Evolutionary conservation across 1,140 invertebrate species (phyloP).

Genomic region (Bursaphelenchus mucronatus): DNA sequence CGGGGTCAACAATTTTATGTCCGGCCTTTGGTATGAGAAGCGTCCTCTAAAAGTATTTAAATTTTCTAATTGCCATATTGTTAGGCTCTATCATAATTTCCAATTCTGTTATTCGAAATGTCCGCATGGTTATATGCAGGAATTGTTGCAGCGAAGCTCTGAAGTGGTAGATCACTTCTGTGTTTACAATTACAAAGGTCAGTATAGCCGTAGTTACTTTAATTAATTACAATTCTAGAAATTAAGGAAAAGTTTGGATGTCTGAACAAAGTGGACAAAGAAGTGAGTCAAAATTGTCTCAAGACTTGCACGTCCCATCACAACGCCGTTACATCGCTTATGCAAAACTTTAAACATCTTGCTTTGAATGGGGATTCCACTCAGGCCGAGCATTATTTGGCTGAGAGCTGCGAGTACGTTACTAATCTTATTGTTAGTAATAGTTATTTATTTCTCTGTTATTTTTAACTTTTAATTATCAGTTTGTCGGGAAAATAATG

Average conservation of each 20-base stretch:
- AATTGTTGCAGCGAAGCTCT: slow-evolving; percentile 46
- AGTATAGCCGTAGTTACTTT: slow-evolving; percentile 14
- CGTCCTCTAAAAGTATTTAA: too few relatives aligned
- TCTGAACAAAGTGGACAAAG: slow-evolving; percentile 37
- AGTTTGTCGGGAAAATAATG: too few relatives aligned
- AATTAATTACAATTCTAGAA: slow-evolving; percentile 33
- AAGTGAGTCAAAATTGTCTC: slow-evolving; percentile 44
- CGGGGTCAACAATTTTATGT: too few relatives aligned
- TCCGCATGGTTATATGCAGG: slow-evolving; percentile 56
- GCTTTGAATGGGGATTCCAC: slow-evolving; percentile 58
- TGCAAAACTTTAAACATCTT: slow-evolving; percentile 56
- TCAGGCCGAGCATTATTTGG: slow-evolving; percentile 55
- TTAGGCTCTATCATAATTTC: slow-evolving; percentile 56
- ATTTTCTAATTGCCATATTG: slow-evolving; percentile 20
- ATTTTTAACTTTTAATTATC: too few relatives aligned
- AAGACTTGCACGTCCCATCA: slow-evolving; percentile 52
- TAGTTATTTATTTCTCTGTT: neutral
- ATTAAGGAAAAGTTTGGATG: slow-evolving; percentile 57
- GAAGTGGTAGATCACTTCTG: slow-evolving; percentile 59
- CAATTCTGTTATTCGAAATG: slow-evolving; percentile 55
- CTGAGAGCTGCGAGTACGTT: slow-evolving; percentile 52
- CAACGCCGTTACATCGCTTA: slow-evolving; percentile 52
- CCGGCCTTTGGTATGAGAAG: too few relatives aligned
- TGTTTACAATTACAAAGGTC: slow-evolving; percentile 58
- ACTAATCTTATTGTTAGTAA: slow-evolving; percentile 11